Evolutionary conservation across 2,888 invertebrate genomes (phyloP).

Genomic region (Anorthoa munda): DNA sequence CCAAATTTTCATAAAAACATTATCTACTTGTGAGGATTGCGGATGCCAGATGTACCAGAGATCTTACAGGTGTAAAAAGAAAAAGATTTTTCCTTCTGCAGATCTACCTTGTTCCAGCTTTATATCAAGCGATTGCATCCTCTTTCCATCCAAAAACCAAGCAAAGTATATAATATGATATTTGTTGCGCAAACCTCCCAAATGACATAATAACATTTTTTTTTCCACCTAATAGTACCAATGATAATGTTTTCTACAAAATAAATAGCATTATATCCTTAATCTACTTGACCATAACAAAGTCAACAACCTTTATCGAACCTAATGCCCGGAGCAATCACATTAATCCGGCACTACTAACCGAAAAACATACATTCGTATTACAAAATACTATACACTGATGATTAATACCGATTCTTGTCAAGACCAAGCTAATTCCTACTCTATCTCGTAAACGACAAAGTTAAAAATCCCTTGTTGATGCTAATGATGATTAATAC

Average conservation of each 20-base stretch:
- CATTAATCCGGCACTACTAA: slow-evolving; percentile 76
- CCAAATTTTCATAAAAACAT: too few species aligned
- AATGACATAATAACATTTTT: too few species aligned
- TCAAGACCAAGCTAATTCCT: slow-evolving; percentile 29
- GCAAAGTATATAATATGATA: too few species aligned
- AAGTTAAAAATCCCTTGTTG: slow-evolving; percentile 38
- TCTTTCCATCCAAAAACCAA: not conserved
- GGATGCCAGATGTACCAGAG: too few species aligned
- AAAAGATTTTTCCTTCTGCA: not conserved
- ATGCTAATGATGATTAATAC: slow-evolving; percentile 21
- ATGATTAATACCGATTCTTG: slow-evolving; percentile 67
- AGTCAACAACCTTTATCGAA: slow-evolving; percentile 64
- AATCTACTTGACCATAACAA: slow-evolving; percentile 33
- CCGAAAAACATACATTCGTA: slow-evolving; percentile 82
- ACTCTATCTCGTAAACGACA: slow-evolving; percentile 27
- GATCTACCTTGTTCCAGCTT: not conserved
- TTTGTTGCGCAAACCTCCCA: too few species aligned
- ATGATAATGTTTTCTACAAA: not conserved
- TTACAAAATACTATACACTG: slow-evolving; percentile 77
- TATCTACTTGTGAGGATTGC: too few species aligned
- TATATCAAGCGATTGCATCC: not conserved
- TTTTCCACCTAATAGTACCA: too few species aligned
- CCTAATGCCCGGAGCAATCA: slow-evolving; percentile 47
- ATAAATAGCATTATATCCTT: not conserved
- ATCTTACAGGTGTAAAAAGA: too few species aligned